phyloP scores from a whole-genome alignment of 2,797 vertebrate genomes.

The Mustela erminea region DNA sequence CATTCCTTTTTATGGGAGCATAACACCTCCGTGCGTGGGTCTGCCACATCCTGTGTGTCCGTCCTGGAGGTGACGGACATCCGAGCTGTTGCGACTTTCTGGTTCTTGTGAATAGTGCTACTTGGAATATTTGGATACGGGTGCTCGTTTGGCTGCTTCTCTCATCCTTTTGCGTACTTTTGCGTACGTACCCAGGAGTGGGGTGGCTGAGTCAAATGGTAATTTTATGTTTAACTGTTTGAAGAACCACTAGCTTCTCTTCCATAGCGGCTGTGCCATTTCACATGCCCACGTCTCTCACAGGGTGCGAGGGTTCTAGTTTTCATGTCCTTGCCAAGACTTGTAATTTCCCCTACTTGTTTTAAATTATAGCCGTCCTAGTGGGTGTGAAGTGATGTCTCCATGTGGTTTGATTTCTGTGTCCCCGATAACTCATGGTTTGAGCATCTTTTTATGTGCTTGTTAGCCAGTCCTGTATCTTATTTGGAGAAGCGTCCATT shows the following conservation, averaged over 20 bases:
- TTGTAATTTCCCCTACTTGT: not conserved
- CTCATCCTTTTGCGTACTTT: not conserved
- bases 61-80: not conserved
- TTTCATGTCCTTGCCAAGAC: not conserved
- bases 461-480: not conserved
- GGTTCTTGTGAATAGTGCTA: not conserved
- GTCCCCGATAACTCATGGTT: not conserved
- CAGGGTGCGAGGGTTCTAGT: not conserved
- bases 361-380: not conserved
- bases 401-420: not conserved
- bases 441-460: not conserved
- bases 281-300: not conserved
- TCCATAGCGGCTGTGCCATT: not conserved
- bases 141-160: not conserved
- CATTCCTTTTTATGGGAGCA: not conserved
- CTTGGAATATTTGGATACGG: not conserved
- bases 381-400: not conserved
- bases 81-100: not conserved
- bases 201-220: not conserved
- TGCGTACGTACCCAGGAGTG: not conserved
- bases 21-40: not conserved
- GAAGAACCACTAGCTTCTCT: not conserved
- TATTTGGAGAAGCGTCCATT: not conserved
- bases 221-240: not conserved
- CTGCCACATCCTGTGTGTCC: not conserved